Conservation (phyloP, 1,140 invertebrate species). For the Laodelphax striatellus region DNA sequence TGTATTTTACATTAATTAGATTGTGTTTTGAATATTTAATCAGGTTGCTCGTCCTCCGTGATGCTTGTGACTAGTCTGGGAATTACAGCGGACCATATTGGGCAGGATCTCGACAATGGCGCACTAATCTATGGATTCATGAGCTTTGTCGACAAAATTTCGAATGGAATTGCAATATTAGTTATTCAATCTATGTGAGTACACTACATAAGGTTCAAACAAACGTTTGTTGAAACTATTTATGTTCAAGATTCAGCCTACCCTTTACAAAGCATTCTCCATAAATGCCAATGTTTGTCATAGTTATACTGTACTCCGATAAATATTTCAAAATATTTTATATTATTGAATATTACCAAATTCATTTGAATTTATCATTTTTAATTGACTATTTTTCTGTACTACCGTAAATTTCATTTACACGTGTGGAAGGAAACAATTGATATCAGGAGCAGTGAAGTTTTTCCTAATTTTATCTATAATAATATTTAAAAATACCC, state of each 20-base stretch:
- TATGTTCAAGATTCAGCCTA: too few species aligned
- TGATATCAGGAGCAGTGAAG: not conserved
- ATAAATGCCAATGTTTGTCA: too few species aligned
- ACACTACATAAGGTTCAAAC: not conserved
- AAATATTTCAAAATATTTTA: too few species aligned
- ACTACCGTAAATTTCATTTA: not conserved
- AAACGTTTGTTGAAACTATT: too few species aligned
- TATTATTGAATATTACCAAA: not conserved
- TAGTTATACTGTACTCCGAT: too few species aligned
- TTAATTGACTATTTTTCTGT: not conserved
- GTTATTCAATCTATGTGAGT: slow-evolving; percentile 7
- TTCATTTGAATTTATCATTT: not conserved
- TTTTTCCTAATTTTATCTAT: not conserved
- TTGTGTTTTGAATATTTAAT: too few species aligned
- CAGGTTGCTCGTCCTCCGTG: slow-evolving; percentile 68
- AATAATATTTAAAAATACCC: too few species aligned
- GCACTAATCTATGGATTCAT: slow-evolving; percentile 95
- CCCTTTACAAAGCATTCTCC: too few species aligned
- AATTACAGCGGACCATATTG: slow-evolving; percentile 83
- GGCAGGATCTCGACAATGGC: slow-evolving; percentile 68
- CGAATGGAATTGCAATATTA: slow-evolving; percentile 74
- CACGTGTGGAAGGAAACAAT: too few species aligned
- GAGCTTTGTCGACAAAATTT: slow-evolving; percentile 90
- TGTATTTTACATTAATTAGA: too few species aligned
- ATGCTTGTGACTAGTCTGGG: slow-evolving; percentile 82